Evolutionary conservation across 2,888 invertebrate species (phyloP).

Genomic region (Calameuta pallipes): DNA sequence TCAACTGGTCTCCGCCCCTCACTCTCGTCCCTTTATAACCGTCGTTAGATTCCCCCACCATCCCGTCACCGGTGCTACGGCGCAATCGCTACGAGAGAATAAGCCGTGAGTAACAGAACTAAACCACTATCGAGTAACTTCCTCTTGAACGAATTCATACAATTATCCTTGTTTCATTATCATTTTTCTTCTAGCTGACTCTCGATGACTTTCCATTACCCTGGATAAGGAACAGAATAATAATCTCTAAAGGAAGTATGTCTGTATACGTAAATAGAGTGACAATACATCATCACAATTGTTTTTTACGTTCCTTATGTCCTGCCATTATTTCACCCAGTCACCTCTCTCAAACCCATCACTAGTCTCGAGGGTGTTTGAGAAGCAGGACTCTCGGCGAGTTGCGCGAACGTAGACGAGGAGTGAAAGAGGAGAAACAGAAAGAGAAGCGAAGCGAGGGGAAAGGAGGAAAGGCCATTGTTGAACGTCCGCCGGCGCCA

Average conservation of each 20-base stretch:
- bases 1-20: constrained; percentile 63
- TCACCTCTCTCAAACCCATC: constrained; percentile 33
- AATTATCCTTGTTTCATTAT: neutral
- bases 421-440: constrained; percentile 24
- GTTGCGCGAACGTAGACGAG: constrained; percentile 39
- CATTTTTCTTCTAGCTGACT: neutral
- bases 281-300: neutral
- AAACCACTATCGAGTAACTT: neutral
- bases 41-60: constrained; percentile 33
- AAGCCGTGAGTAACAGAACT: constrained; percentile 11
- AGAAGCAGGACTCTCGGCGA: constrained; percentile 50
- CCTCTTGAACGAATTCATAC: neutral
- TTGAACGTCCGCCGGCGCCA: constrained; percentile 63
- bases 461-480: constrained; percentile 47
- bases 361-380: constrained; percentile 55
- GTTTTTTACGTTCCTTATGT: neutral
- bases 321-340: neutral
- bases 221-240: neutral
- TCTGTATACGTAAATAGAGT: neutral
- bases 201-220: neutral
- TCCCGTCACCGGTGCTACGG: constrained; percentile 39
- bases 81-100: constrained; percentile 54
- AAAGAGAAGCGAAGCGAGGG: constrained; percentile 24
- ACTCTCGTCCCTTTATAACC: constrained; percentile 56
- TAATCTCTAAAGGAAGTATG: neutral